Base-by-base conservation (phyloP, 2,113 vertebrate species). In the Chamaea fasciata region DNA sequence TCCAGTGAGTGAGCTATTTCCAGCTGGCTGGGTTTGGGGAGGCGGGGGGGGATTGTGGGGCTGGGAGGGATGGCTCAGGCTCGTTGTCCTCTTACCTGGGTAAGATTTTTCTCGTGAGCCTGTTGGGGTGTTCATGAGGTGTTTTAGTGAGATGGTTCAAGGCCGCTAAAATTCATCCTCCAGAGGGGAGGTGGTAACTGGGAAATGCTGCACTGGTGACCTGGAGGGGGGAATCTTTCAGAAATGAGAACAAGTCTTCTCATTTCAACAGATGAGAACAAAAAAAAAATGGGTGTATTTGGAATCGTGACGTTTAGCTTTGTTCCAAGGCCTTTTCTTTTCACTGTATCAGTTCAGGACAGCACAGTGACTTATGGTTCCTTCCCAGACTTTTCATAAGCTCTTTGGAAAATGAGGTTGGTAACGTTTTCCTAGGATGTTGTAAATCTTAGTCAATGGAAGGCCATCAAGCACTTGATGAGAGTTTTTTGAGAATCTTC, bases 1-100 rank as follows among this genome's bases (percentile, higher is more conserved):
- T 99, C 97, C 99, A 99, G 99, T 99, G 97, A 99, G 99, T 99
- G 94, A 81, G 42, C 41, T 67, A 2, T 95, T 82, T 89, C 67
- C n/a, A 57, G 27, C 44, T 74, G 63, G 5, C 20, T 90, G 15
- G 0, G 6, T 59, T 76, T 44, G 6, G 0, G 56, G 33, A 2
- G 44, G 47, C 52, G 31, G 8, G 47, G 55, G 31, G 9, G 5
- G 15, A 0, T 37, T 3, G 1, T 33, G 31, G 37, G 62, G 37
- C 15, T 92, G 90, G 86, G 76, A 53, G 26, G 50, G 27, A 5
- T 65, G 73, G 13, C 44, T 92, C 37, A 44, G 37, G 50, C 30
- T 85, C 21, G 0, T 68, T 67, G 26, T 55, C 31, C 59, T 50
- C n/a, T 69, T 35, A 27, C 11, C 59, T 67, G 59, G 35, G 18